A percentile compares a stretch with the other conserved stretches of the same genome.
phyloP scores from a whole-genome alignment of 2,888 invertebrate genomes.

The Melanchra persicariae region DNA sequence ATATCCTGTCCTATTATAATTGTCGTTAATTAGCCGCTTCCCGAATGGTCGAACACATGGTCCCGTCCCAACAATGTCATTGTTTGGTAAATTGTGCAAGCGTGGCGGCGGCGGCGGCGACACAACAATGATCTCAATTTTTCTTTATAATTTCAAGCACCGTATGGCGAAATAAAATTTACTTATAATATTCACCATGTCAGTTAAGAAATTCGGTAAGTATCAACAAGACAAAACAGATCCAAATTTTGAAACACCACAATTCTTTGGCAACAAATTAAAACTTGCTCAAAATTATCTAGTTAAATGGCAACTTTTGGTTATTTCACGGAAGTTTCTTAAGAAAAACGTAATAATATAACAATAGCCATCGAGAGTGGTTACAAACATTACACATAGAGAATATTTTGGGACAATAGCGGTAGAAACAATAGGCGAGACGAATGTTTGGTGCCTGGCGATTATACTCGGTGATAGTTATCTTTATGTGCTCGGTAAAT shows the following conservation, averaged over 20 bases:
- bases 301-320: constrained; percentile 61
- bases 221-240: constrained; percentile 32
- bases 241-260: constrained; percentile 44
- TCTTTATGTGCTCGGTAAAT: constrained; percentile 39
- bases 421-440: constrained; percentile 56
- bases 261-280: constrained; percentile 57
- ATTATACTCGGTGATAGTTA: constrained; percentile 54
- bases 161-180: constrained; percentile 24
- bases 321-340: constrained; percentile 81
- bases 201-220: constrained; percentile 16
- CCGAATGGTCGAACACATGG: constrained; percentile 56
- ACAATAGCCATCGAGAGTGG: constrained; percentile 77
- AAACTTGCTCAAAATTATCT: constrained; percentile 69
- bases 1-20: constrained; percentile 28
- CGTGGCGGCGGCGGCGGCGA: constrained; percentile 67
- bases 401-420: constrained; percentile 73
- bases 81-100: constrained; percentile 77
- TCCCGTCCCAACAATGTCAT: constrained; percentile 74
- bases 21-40: constrained; percentile 53
- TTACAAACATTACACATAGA: constrained; percentile 70
- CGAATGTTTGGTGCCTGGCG: constrained; percentile 56
- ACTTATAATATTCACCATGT: constrained; percentile 30
- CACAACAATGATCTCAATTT: neutral
- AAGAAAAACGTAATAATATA: constrained; percentile 76
- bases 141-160: too few relatives aligned